A percentile compares a stretch with the other conserved stretches of the same genome.
phyloP scores from a whole-genome alignment of 2,888 invertebrate species.

The Plagodis pulveraria region DNA sequence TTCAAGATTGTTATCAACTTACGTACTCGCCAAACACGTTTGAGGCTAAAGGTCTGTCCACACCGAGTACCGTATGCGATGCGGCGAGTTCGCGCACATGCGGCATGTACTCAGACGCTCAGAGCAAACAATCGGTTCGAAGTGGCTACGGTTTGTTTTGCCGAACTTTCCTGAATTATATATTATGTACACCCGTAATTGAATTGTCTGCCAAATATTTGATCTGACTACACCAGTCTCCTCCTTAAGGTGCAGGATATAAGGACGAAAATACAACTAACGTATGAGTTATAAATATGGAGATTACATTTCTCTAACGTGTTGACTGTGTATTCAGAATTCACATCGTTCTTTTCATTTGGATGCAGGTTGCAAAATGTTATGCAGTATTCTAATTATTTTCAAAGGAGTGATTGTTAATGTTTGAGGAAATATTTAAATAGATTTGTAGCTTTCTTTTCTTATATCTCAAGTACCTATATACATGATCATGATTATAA shows the following conservation, averaged over 20 bases:
- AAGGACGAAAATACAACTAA: constrained; percentile 19
- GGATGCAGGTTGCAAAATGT: not conserved
- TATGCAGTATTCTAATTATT: not conserved
- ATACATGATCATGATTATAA: no score
- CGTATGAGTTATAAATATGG: constrained; percentile 27
- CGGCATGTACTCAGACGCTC: constrained; percentile 45
- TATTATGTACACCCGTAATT: constrained; percentile 54
- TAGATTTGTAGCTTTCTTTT: no score
- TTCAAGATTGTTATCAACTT: constrained; percentile 7
- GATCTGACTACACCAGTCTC: constrained; percentile 18
- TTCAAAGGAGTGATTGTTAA: not conserved
- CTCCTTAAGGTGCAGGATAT: constrained; percentile 7
- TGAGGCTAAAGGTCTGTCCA: constrained; percentile 20
- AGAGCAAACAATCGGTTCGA: constrained; percentile 53
- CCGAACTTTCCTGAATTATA: constrained; percentile 50
- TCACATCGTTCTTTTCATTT: constrained; percentile 8
- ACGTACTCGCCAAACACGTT: constrained; percentile 11
- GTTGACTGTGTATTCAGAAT: constrained; percentile 17
- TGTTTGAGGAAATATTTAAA: not conserved
- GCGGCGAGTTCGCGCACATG: not conserved
- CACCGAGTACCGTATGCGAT: constrained; percentile 6
- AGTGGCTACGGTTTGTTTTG: constrained; percentile 50
- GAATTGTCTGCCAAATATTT: constrained; percentile 60
- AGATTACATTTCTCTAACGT: constrained; percentile 28
- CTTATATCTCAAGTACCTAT: no score